Evolutionary conservation across 2,888 invertebrate genomes (phyloP).

Genomic region (Yponomeuta plumbellus): DNA sequence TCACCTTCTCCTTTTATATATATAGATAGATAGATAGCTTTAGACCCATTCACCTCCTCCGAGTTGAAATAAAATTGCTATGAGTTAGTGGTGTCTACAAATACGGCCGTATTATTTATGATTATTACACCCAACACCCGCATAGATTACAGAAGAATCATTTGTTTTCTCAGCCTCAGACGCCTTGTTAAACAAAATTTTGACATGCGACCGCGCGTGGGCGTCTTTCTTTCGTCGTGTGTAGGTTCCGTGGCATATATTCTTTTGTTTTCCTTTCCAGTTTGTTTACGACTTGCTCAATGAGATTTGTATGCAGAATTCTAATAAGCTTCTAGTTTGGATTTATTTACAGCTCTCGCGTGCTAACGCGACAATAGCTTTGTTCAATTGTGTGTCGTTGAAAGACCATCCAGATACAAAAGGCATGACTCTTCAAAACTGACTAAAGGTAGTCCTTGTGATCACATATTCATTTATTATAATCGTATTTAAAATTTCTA

Average conservation of each 20-base stretch:
- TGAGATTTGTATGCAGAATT: slow-evolving; percentile 52
- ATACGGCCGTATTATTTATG: slow-evolving; percentile 41
- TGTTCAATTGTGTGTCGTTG: slow-evolving; percentile 33
- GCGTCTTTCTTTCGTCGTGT: slow-evolving; percentile 42
- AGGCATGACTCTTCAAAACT: slow-evolving; percentile 5
- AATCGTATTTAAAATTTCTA: slow-evolving; percentile 12
- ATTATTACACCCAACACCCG: slow-evolving; percentile 47
- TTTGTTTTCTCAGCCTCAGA: slow-evolving; percentile 52
- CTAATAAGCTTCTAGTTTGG: slow-evolving; percentile 35
- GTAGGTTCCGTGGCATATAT: slow-evolving; percentile 50
- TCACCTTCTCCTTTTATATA: no score
- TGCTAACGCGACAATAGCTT: slow-evolving; percentile 33
- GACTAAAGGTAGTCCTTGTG: neutral
- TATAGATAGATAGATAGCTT: no score
- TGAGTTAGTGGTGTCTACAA: neutral
- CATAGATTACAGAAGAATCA: slow-evolving; percentile 45
- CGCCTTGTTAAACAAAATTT: slow-evolving; percentile 55
- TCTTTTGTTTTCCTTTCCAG: slow-evolving; percentile 56
- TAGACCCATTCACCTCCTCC: neutral
- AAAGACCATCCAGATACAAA: slow-evolving; percentile 15
- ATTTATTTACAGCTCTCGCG: slow-evolving; percentile 25
- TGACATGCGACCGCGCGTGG: slow-evolving; percentile 46
- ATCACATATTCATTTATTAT: slow-evolving; percentile 13
- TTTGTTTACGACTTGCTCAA: slow-evolving; percentile 33
- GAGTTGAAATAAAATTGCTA: neutral